Base-by-base conservation (phyloP, 37 sponge, comb jelly and placozoan genomes). In the Chondrosia reniformis region DNA sequence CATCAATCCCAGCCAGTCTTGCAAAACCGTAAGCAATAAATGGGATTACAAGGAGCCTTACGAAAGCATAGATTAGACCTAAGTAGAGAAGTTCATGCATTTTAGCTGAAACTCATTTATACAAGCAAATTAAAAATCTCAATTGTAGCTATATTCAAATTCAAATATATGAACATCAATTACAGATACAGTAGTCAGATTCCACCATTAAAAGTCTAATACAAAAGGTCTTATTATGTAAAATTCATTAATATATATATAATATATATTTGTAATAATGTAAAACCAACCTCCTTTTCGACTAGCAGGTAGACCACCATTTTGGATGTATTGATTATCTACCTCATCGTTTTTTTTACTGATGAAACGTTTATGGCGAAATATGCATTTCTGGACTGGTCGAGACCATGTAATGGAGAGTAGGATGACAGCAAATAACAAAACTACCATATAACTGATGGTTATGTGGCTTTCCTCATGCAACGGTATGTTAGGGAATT, bases 61-160 rank as follows among this genome's bases (percentile, higher is more conserved):
- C 24, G 13, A 19, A 28, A 21, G 86, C 80, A 33, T 85, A 77
- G 55, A 90, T 63, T 44, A 86, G 80, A 74, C 76, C 91, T 90
- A 33, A 22, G 32, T 46, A 52, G 44, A 61, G 10, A 45, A 25
- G 36, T 4, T 36, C 41, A 80, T n/a, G 3, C 32, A 2, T 2
- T 42, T 28, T 5, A 27, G 19, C 27, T 4, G 44, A 37, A 54
- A 28, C 31, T 21, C 5, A 36, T 49, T n/a, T n/a, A n/a, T n/a
- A n/a, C n/a, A n/a, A n/a, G n/a, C n/a, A n/a, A n/a, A n/a, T n/a
- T n/a, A n/a, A n/a, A n/a, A n/a, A n/a, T n/a, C n/a, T n/a, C n/a
- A n/a, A n/a, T n/a, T n/a, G n/a, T n/a, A n/a, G n/a, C n/a, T n/a
- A n/a, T n/a, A n/a, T n/a, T n/a, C n/a, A n/a, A n/a, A n/a, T n/a